These are phyloP conservation scores for Pharmacophagus antenor DNA, from an alignment of 2,888 invertebrate species.

Conservation along the genomic window DNA sequence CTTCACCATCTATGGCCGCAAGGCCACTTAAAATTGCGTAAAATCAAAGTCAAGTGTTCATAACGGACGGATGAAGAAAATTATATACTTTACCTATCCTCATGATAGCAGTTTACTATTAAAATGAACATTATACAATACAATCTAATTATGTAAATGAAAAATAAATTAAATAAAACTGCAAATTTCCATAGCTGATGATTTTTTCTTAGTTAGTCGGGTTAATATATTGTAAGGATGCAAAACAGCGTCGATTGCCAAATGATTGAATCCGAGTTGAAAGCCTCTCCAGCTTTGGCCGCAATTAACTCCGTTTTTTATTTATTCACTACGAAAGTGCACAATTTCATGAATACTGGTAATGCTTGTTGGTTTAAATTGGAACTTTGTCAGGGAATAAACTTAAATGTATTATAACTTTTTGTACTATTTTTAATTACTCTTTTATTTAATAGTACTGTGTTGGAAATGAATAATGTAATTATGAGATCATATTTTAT, in stretches of 20 bases:
- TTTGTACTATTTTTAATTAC: neutral
- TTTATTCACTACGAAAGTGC: constrained; percentile 23
- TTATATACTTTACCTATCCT: too few relatives aligned
- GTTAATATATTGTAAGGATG: constrained; percentile 22
- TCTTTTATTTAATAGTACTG: neutral
- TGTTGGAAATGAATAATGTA: neutral
- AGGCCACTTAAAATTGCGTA: too few relatives aligned
- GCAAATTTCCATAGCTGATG: neutral
- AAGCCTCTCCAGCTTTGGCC: constrained; percentile 19
- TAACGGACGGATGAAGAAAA: too few relatives aligned
- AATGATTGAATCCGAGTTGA: constrained; percentile 24
- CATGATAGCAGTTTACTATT: too few relatives aligned
- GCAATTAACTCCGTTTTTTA: constrained; percentile 24
- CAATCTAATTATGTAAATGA: too few relatives aligned
- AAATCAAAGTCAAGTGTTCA: too few relatives aligned
- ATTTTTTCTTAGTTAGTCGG: neutral
- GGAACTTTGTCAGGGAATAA: constrained; percentile 10
- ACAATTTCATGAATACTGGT: constrained; percentile 20
- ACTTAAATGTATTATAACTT: constrained; percentile 11
- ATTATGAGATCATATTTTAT: neutral
- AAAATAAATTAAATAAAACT: neutral
- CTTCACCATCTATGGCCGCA: too few relatives aligned
- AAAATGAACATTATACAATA: too few relatives aligned
- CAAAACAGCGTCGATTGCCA: constrained; percentile 23
- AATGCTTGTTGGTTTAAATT: constrained; percentile 18